phyloP scores from a whole-genome alignment of 64 coral and sea anemone species.

The Pocillopora verrucosa region DNA sequence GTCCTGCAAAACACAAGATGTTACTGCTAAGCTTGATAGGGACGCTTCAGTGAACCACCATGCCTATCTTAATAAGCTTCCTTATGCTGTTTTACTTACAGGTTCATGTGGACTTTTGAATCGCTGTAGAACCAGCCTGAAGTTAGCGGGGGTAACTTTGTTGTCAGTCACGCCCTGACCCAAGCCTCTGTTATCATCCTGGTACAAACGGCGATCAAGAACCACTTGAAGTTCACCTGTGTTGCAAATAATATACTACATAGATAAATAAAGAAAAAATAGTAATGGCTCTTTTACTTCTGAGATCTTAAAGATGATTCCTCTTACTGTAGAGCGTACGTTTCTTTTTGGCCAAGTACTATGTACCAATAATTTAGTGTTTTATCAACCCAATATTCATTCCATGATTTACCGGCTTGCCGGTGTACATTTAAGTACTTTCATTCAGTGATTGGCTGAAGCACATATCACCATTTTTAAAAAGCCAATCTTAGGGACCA shows the following conservation, averaged over 20 bases:
- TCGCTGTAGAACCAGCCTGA: slow-evolving; percentile 77
- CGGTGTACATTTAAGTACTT: no score
- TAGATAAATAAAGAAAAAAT: background rate
- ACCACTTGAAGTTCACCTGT: slow-evolving; percentile 84
- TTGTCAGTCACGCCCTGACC: slow-evolving; percentile 92
- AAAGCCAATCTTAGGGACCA: no score
- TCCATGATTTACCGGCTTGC: no score
- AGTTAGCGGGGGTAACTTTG: slow-evolving; percentile 85
- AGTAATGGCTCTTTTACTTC: background rate
- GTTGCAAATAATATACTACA: background rate
- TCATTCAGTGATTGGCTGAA: no score
- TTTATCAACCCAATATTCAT: no score
- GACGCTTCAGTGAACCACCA: no score
- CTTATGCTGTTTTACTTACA: slow-evolving; percentile 26
- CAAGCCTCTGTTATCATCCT: slow-evolving; percentile 95
- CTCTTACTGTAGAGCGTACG: no score
- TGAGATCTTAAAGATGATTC: no score
- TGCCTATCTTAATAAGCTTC: no score
- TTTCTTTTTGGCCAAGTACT: no score
- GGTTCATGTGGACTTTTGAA: slow-evolving; percentile 63
- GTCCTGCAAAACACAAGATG: slow-evolving; percentile 13
- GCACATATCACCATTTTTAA: no score
- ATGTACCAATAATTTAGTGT: no score
- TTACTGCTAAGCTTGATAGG: background rate
- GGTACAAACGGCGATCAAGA: slow-evolving; percentile 78